Conservation (phyloP, 1,140 invertebrate genomes). For the Rhyacophila brunnea region DNA sequence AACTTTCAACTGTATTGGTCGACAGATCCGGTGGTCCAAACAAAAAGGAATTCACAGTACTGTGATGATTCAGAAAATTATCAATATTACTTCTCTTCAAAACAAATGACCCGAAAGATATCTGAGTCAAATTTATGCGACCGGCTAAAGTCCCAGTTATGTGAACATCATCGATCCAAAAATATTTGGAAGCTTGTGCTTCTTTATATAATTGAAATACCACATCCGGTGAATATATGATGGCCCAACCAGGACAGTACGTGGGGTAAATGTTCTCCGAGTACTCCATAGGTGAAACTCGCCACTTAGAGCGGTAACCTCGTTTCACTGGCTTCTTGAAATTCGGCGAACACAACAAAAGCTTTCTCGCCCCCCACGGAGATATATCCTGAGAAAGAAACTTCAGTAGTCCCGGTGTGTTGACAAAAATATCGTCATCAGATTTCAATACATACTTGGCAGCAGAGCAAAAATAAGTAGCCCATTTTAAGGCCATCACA, state of each 20-base stretch:
- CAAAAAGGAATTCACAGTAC: slow-evolving; percentile 48
- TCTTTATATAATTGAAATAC: slow-evolving; percentile 63
- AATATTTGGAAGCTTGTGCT: slow-evolving; percentile 64
- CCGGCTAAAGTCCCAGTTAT: slow-evolving; percentile 72
- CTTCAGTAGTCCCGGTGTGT: slow-evolving; percentile 62
- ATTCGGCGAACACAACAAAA: slow-evolving; percentile 61
- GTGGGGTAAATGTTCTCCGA: slow-evolving; percentile 62
- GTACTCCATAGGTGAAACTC: slow-evolving; percentile 69
- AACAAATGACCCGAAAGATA: slow-evolving; percentile 51
- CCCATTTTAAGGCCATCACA: slow-evolving; percentile 81
- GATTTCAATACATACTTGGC: slow-evolving; percentile 75
- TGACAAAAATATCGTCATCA: slow-evolving; percentile 79
- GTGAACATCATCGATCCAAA: slow-evolving; percentile 87
- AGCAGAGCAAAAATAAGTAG: slow-evolving; percentile 64
- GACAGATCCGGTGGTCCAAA: slow-evolving; percentile 58
- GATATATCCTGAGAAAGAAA: slow-evolving; percentile 61
- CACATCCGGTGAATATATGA: slow-evolving; percentile 72
- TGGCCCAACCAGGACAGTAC: slow-evolving; percentile 75
- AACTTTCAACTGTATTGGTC: slow-evolving; percentile 47
- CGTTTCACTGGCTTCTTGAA: slow-evolving; percentile 55
- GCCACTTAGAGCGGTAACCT: slow-evolving; percentile 74
- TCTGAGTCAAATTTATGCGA: slow-evolving; percentile 59
- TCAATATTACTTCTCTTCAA: slow-evolving; percentile 41
- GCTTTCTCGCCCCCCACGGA: slow-evolving; percentile 56
- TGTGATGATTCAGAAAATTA: slow-evolving; percentile 36